Evolutionary conservation across 2,113 vertebrate species (phyloP), one percentile per base, ranked within the genome.

Genomic region (Sporophila hypoxantha): DNA sequence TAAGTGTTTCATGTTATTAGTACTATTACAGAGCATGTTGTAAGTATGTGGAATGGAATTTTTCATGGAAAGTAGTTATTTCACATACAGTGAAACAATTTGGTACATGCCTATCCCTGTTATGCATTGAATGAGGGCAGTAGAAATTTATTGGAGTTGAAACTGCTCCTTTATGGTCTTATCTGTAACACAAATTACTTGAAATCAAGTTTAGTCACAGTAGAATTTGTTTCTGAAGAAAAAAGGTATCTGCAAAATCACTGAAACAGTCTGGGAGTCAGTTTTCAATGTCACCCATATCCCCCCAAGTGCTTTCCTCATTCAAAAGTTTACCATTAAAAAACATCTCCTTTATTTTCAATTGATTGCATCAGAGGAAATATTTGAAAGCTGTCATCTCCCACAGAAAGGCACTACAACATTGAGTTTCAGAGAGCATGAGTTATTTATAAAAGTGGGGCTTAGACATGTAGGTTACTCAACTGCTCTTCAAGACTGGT

Each of bases 381-480:
- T 41, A 18, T 85, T 93, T 93, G 73, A 87, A 94, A 87, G 29
- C 53, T 73, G 59, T 67, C 32, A 23, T 89, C 46, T 91, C 44
- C 37, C 62, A 50, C 53, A 53, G 61, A 88, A 94, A 75, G 46
- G 50, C 69, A 75, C 61, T 57, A 57, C 57, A 91, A 68, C 46
- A 53, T 2, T 57, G 76, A 75, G 61, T 85, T 91, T 77, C 57
- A 89, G 86, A 91, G 76, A 75, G 20, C 46, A 57, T 23, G 73
- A 87, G 73, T 67, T 12, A 77, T 64, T 91, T 92, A 65, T 47
- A 53, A 85, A 94, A 85, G 82, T 77, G 60, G 22, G 61, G 27
- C 73, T 89, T 77, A 56, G 60, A 74, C 47, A 39, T 69, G 5
- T 65, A 85, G 81, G 76, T 83, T 88, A 71, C 41, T 94, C 80